phyloP scores from a whole-genome alignment of 2,888 invertebrate species.

The Troides aeacus region DNA sequence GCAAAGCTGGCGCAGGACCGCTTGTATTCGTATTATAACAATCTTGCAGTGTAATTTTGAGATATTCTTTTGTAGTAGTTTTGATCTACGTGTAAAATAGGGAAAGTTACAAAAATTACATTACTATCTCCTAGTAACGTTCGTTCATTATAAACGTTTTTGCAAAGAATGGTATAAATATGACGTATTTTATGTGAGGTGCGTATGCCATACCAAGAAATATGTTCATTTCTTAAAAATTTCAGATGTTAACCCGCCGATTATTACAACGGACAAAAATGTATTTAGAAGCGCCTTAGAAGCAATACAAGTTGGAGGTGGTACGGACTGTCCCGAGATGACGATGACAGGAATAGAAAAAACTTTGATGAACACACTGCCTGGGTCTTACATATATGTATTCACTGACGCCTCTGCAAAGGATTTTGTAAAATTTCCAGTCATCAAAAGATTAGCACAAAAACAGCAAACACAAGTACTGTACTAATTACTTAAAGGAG shows the following conservation, averaged over 20 bases:
- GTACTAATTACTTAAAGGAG: neutral
- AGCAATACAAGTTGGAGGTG: conserved; percentile 39
- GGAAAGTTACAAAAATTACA: no score
- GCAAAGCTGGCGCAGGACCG: no score
- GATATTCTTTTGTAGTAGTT: no score
- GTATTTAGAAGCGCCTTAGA: conserved; percentile 43
- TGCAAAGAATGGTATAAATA: neutral
- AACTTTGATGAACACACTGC: conserved; percentile 47
- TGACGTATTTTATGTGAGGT: neutral
- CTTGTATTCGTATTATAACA: no score
- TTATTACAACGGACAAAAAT: conserved; percentile 41
- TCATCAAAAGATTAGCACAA: conserved; percentile 46
- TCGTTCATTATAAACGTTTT: no score
- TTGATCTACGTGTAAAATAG: no score
- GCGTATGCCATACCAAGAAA: neutral
- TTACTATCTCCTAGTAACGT: no score
- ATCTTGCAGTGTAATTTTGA: no score
- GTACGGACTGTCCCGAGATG: conserved; percentile 55
- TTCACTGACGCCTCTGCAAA: conserved; percentile 64
- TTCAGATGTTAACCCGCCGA: conserved; percentile 40
- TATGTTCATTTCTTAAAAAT: conserved; percentile 13
- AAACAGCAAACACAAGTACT: conserved; percentile 38
- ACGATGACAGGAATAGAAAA: conserved; percentile 54
- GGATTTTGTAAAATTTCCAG: conserved; percentile 41
- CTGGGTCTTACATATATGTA: conserved; percentile 55